Evolutionary conservation across 2,113 vertebrate species (phyloP).

Genomic region (Melanocharis versteri): DNA sequence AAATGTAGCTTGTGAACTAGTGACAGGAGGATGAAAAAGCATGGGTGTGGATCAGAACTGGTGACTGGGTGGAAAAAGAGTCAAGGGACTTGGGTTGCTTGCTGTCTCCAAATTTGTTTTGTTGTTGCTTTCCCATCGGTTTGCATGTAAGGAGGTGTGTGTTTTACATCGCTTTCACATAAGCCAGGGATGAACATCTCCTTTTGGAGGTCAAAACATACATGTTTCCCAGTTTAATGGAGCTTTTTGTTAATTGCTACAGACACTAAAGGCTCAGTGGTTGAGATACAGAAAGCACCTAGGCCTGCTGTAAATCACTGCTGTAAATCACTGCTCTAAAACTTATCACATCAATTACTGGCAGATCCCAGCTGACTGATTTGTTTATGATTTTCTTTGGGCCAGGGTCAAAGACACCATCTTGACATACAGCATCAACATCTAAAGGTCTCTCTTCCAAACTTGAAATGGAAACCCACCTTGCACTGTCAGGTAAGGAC

Average conservation of each 20-base stretch:
- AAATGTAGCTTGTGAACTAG: background rate
- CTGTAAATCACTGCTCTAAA: background rate
- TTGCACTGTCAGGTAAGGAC: conserved; percentile 32
- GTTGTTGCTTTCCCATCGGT: background rate
- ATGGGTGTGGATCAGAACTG: background rate
- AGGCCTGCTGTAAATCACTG: no score
- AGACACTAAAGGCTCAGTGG: background rate
- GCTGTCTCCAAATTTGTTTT: background rate
- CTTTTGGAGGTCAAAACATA: background rate
- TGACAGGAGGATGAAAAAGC: background rate
- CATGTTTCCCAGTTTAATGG: background rate
- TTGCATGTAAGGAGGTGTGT: background rate
- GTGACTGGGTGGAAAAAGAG: background rate
- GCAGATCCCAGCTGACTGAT: background rate
- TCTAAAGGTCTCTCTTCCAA: background rate
- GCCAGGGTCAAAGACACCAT: background rate
- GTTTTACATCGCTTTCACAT: background rate
- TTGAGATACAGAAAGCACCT: background rate
- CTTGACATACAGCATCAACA: background rate
- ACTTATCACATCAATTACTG: background rate
- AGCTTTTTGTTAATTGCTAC: background rate
- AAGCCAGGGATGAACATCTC: background rate
- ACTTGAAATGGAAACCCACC: background rate
- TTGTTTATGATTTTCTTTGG: background rate
- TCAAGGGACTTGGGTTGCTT: background rate